Percentiles rank a stretch among this genome's conserved stretches.
These are phyloP conservation scores for Puma concolor DNA, from an alignment of 2,113 vertebrate species.

Conservation along the genomic window DNA sequence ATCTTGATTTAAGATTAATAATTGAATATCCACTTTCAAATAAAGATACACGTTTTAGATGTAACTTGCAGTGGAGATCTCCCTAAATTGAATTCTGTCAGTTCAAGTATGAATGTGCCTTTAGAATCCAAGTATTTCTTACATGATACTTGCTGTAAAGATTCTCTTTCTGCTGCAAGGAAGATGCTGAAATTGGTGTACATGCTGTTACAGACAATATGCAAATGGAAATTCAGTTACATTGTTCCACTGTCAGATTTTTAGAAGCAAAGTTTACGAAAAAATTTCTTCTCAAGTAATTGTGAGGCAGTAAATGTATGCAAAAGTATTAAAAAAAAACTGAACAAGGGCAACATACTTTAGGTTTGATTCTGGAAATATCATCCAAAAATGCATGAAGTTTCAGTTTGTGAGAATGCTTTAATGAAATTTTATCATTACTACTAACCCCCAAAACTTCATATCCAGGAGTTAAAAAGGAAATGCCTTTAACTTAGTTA, in stretches of 20 bases:
- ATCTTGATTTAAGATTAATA: slow-evolving; percentile 5
- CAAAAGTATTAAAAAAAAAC: not conserved
- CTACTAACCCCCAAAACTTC: not conserved
- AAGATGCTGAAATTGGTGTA: not conserved
- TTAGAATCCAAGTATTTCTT: slow-evolving; percentile 31
- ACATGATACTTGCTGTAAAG: not conserved
- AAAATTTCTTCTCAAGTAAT: not conserved
- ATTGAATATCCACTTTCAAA: not conserved
- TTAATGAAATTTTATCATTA: not conserved
- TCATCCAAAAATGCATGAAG: not conserved
- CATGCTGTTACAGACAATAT: not conserved
- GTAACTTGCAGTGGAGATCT: not conserved
- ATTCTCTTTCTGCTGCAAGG: not conserved
- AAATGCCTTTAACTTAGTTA: not conserved
- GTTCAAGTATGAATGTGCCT: not conserved
- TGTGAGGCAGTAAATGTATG: not conserved
- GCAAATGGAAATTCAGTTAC: not conserved
- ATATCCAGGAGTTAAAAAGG: not conserved
- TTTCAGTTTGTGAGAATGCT: not conserved
- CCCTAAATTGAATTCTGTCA: not conserved
- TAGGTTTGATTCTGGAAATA: slow-evolving; percentile 5
- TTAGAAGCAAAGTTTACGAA: not conserved
- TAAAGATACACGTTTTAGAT: not conserved
- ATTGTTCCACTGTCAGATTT: not conserved
- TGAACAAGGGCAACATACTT: not conserved